A percentile compares a stretch with the other conserved stretches of the same genome.
phyloP scores from a whole-genome alignment of 2,888 invertebrate species.

The Drosophila macrospina region DNA sequence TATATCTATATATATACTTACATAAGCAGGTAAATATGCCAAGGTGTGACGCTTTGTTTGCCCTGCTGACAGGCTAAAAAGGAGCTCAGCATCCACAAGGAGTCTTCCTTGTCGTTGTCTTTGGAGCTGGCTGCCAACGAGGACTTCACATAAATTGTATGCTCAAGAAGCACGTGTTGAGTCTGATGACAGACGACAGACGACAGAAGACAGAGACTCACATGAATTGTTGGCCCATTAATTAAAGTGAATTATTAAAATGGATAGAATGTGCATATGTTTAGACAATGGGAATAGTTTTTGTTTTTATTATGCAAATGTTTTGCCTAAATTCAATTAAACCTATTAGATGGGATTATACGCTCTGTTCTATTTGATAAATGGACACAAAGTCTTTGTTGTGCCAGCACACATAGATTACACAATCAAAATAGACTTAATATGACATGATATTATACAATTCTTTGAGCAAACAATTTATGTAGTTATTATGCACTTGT shows the following conservation, averaged over 20 bases:
- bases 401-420: neutral
- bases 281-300: no score
- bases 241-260: slow-evolving; percentile 52
- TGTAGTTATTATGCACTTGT: no score
- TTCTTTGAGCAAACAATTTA: no score
- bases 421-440: slow-evolving; percentile 9
- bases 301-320: slow-evolving; percentile 25
- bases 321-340: slow-evolving; percentile 43
- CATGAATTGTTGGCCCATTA: slow-evolving; percentile 40
- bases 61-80: slow-evolving; percentile 19
- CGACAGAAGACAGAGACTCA: slow-evolving; percentile 10
- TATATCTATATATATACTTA: slow-evolving; percentile 3
- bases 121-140: slow-evolving; percentile 13
- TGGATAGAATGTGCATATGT: slow-evolving; percentile 25
- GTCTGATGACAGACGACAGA: slow-evolving; percentile 14
- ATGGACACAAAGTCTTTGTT: slow-evolving; percentile 19
- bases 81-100: slow-evolving; percentile 15
- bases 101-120: slow-evolving; percentile 8
- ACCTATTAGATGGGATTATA: slow-evolving; percentile 39
- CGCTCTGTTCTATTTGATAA: slow-evolving; percentile 23
- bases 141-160: slow-evolving; percentile 31
- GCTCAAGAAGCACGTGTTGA: slow-evolving; percentile 46
- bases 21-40: slow-evolving; percentile 22
- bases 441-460: no score
- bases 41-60: slow-evolving; percentile 26